Evolutionary conservation across 2,113 vertebrate genomes (phyloP), one percentile per base, ranked within the genome.

Genomic region (Eretmochelys imbricata): DNA sequence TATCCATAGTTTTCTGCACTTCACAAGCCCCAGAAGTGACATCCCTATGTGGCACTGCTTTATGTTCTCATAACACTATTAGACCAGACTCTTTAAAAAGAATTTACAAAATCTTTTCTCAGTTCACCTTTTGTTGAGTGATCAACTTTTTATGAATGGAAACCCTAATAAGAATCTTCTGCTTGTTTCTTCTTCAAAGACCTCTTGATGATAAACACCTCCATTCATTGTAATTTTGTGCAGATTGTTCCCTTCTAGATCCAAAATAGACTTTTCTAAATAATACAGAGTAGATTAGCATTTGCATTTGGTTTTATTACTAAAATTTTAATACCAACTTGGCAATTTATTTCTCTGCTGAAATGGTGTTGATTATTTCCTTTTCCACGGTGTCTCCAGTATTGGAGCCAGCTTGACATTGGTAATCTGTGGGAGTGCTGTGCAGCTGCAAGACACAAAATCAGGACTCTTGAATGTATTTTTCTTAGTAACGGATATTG

Each of bases 201-300:
- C 98, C 98, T 94, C 98, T 98, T 98, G 98, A 98, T 98, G 98
- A 98, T 97, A 97, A 98, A 96, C 97, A 97, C 97, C 97, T 97
- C 95, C 75, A 97, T 97, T 97, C 96, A 96, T 98, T 97, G 96
- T 98, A 98, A 98, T 98, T 98, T 98, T 93, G 95, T 97, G 97
- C 92, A 96, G 97, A 98, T 98, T 97, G 98, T 98, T 98, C 97
- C 92, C 97, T 97, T 97, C 97, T 93, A 96, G 95, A 96, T 97
- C 97, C 96, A 97, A 98, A 98, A 97, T 94, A 98, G 97, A 95
- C 94, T 98, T 98, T 98, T 96, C 98, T 97, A 97, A 98, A 98
- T 97, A 98, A 98, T 96, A 87, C 96, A 42, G 93, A 96, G 94
- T 93, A 97, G 97, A 98, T 98, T 98, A 98, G 98, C 98, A 98